Base-by-base conservation (phyloP, 2,113 vertebrate genomes). In the Cnemophilus loriae region DNA sequence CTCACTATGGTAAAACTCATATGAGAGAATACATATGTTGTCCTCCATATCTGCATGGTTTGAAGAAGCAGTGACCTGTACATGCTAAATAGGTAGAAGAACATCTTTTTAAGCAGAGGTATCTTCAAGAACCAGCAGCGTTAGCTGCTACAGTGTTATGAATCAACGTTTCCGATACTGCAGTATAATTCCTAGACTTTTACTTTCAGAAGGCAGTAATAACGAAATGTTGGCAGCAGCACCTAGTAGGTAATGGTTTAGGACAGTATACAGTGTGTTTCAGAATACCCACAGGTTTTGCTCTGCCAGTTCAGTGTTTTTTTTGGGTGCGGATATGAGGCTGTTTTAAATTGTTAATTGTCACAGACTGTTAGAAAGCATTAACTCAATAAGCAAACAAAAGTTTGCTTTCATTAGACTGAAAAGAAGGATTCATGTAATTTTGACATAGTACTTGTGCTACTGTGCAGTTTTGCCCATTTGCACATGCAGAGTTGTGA, bases 281-380 rank as follows among this genome's bases (percentile, higher is more conserved):
- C 44, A 39, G 73, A 89, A 75, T 90, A 90, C 11, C 11, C 52
- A 56, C 35, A 75, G 42, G 32, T 87, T 74, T 87, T 75, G 11
- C 68, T 86, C 50, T 60, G 86, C 55, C 30, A 70, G 37, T 65
- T 84, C 30, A 57, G 24, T 65, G 75, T 0, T 46, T 30, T 74
- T 27, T 86, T 41, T 13, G 71, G 79, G 37, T 67, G 30, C 0
- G 3, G 55, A 59, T 93, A 39, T 67, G 46, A 90, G 35, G 27
- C 39, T 74, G 23, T 32, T 93, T 83, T 59, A 88, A 94, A 73
- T 46, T 74, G 79, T 93, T 86, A 81, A 94, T 93, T 80, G 71
- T 59, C 75, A 77, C 46, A 90, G 35, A 50, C 60, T 74, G 30
- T 84, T 93, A 86, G 46, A 84, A 95, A 69, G 44, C 17, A 78